These are phyloP conservation scores for Bombus affinis DNA, from an alignment of 1,140 invertebrate species.

Conservation along the genomic window DNA sequence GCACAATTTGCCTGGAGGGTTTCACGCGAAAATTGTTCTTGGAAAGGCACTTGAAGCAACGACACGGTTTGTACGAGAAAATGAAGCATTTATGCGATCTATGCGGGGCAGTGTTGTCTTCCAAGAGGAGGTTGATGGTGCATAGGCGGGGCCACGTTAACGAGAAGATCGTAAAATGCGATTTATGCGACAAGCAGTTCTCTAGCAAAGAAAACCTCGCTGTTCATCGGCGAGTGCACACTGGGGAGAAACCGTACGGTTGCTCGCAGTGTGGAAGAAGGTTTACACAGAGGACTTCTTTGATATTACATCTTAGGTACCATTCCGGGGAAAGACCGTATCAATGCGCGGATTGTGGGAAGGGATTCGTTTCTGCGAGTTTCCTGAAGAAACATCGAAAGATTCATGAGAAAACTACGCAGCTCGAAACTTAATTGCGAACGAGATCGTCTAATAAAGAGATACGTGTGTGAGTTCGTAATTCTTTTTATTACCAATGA, in stretches of 20 bases:
- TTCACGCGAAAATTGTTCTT: conserved; percentile 63
- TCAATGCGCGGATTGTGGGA: conserved; percentile 75
- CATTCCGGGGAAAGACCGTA: conserved; percentile 84
- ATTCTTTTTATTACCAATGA: not conserved
- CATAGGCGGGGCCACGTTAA: conserved; percentile 80
- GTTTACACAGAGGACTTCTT: conserved; percentile 82
- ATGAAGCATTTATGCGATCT: conserved; percentile 67
- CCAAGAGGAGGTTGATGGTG: conserved; percentile 62
- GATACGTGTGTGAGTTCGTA: not conserved
- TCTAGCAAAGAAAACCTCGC: conserved; percentile 62
- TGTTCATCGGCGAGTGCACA: conserved; percentile 80
- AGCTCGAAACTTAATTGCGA: conserved; percentile 1
- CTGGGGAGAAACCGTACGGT: conserved; percentile 77
- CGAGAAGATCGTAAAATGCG: conserved; percentile 72
- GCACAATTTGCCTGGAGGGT: conserved; percentile 62
- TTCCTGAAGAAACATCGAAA: conserved; percentile 69
- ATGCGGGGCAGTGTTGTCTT: conserved; percentile 61
- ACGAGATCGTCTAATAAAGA: not conserved
- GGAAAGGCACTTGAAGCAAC: conserved; percentile 57
- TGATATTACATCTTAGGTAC: conserved; percentile 82
- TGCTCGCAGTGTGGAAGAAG: conserved; percentile 81
- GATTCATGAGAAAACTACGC: conserved; percentile 57
- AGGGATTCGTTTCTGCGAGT: conserved; percentile 67
- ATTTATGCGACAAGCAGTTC: conserved; percentile 60
- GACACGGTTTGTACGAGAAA: conserved; percentile 48